phyloP scores from a whole-genome alignment of 2,113 vertebrate species.

The Stegostoma tigrinum region DNA sequence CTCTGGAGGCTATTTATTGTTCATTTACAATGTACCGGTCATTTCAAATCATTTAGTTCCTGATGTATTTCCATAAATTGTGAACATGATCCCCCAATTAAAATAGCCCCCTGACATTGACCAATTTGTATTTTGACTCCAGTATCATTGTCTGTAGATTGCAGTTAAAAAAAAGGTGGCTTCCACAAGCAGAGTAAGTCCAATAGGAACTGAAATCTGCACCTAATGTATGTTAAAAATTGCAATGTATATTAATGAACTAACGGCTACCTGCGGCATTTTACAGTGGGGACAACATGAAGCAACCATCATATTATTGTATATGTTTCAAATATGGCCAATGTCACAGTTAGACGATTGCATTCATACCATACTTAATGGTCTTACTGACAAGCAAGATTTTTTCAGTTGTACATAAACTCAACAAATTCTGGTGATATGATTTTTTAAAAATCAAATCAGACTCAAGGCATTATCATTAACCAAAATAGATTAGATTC shows the following conservation, averaged over 20 bases:
- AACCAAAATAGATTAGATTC: not conserved
- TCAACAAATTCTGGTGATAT: not conserved
- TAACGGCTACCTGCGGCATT: not conserved
- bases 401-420: not conserved
- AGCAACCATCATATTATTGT: not conserved
- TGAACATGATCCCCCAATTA: not conserved
- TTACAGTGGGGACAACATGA: not conserved
- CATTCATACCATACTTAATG: not conserved
- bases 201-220: not conserved
- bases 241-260: not conserved
- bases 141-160: not conserved
- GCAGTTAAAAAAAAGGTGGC: not conserved
- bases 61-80: not conserved
- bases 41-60: not conserved
- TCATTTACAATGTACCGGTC: not conserved
- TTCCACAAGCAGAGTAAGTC: not conserved
- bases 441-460: not conserved
- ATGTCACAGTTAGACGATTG: not conserved
- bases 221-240: not conserved
- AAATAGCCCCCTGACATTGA: not conserved
- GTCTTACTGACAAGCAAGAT: not conserved
- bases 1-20: not conserved
- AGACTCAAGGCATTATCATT: not conserved
- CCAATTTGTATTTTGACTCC: not conserved
- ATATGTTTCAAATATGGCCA: not conserved